phyloP scores from a whole-genome alignment of 2,113 vertebrate genomes.

The Sander vitreus region DNA sequence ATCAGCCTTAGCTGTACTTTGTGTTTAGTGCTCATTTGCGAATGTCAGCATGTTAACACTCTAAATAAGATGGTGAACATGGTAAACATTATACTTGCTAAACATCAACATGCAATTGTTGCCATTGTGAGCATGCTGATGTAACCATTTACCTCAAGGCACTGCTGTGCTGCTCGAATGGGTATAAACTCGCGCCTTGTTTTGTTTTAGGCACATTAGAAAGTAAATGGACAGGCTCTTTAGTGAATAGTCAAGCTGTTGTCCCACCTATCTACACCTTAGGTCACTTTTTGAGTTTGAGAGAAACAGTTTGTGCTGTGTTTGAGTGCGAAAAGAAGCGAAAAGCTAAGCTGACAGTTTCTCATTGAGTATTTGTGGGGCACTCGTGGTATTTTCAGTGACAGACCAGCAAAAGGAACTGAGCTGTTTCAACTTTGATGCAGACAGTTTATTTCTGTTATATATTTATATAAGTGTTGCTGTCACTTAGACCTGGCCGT shows the following conservation, averaged over 20 bases:
- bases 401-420: constrained; percentile 1
- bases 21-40: background rate
- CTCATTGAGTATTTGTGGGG: constrained; percentile 13
- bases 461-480: constrained; percentile 3
- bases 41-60: background rate
- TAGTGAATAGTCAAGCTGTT: background rate
- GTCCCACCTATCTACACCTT: background rate
- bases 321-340: constrained; percentile 6
- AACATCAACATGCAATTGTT: background rate
- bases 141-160: background rate
- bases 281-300: background rate
- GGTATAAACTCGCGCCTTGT: background rate
- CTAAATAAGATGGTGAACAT: too few species aligned
- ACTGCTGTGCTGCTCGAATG: background rate
- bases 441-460: constrained; percentile 19
- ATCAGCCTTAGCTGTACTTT: background rate
- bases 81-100: background rate
- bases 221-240: background rate
- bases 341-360: constrained; percentile 17
- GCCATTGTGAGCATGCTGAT: background rate
- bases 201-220: background rate
- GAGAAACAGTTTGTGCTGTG: background rate
- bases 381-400: constrained; percentile 8
- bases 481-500: background rate
- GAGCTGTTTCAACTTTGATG: constrained; percentile 4